Evolutionary conservation across 2,797 vertebrate genomes (phyloP).

Genomic region (Lemur catta): DNA sequence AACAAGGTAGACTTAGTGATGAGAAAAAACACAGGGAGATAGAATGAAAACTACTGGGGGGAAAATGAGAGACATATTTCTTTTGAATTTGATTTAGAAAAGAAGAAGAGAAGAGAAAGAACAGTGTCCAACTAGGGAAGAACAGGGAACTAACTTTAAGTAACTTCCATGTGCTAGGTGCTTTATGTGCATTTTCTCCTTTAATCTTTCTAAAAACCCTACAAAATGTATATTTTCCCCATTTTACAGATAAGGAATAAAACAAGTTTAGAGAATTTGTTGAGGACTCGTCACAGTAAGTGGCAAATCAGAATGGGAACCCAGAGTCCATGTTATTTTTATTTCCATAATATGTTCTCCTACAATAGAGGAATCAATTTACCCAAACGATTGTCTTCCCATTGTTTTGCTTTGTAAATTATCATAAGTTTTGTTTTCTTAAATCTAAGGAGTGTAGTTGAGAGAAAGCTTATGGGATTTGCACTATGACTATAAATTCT

Average conservation of each 20-base stretch:
- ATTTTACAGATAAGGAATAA: conserved; percentile 23
- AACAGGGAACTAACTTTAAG: neutral
- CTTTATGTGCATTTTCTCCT: neutral
- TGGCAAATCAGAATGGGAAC: neutral
- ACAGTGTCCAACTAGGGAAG: neutral
- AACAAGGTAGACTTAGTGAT: neutral
- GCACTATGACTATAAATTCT: conserved; percentile 19
- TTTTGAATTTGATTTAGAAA: neutral
- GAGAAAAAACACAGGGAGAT: conserved; percentile 17
- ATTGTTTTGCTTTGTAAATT: conserved; percentile 13
- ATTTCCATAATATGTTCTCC: too few species aligned
- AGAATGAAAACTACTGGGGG: neutral
- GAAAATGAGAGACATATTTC: neutral
- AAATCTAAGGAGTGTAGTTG: neutral
- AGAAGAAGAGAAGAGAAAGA: neutral
- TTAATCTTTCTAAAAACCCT: neutral
- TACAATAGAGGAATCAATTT: neutral
- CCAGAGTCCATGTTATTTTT: too few species aligned
- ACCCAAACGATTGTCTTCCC: neutral
- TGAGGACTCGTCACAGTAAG: neutral
- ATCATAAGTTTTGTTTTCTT: conserved; percentile 29
- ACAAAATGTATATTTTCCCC: neutral
- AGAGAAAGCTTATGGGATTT: conserved; percentile 18
- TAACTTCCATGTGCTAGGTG: neutral
- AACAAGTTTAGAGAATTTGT: neutral